These are phyloP conservation scores for Cantharis flavilabris DNA, from an alignment of 2,888 invertebrate genomes.

Conservation along the genomic window DNA sequence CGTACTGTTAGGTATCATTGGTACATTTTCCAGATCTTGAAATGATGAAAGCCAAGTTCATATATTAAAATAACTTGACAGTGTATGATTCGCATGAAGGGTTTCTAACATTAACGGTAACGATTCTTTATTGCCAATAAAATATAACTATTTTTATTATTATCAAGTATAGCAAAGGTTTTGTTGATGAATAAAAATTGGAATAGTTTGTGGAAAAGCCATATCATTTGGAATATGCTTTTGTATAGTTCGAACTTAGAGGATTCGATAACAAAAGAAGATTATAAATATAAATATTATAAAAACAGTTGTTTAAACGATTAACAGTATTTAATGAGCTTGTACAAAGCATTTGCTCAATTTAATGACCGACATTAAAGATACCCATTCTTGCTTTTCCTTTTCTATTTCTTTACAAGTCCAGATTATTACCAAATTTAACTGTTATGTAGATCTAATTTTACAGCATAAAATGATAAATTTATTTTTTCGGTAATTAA, in stretches of 20 bases:
- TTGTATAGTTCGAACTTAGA: neutral
- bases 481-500: neutral
- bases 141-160: neutral
- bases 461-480: neutral
- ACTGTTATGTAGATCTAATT: neutral
- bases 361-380: conserved; percentile 19
- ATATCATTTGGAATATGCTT: neutral
- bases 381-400: conserved; percentile 8
- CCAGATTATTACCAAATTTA: neutral
- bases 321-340: conserved; percentile 22
- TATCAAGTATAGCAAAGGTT: neutral
- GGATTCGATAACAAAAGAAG: neutral
- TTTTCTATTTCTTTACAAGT: conserved; percentile 17
- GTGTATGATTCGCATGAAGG: too few relatives aligned
- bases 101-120: neutral
- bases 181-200: neutral
- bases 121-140: neutral
- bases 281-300: neutral
- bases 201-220: neutral
- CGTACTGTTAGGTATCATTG: neutral
- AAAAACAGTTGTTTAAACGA: neutral
- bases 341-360: conserved; percentile 14
- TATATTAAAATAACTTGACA: neutral
- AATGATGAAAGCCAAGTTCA: neutral
- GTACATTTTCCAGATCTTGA: neutral